A percentile compares a stretch with the other conserved stretches of the same genome.
Conservation (phyloP, 2,113 vertebrate species). For the Romanogobio albipinnatus region DNA sequence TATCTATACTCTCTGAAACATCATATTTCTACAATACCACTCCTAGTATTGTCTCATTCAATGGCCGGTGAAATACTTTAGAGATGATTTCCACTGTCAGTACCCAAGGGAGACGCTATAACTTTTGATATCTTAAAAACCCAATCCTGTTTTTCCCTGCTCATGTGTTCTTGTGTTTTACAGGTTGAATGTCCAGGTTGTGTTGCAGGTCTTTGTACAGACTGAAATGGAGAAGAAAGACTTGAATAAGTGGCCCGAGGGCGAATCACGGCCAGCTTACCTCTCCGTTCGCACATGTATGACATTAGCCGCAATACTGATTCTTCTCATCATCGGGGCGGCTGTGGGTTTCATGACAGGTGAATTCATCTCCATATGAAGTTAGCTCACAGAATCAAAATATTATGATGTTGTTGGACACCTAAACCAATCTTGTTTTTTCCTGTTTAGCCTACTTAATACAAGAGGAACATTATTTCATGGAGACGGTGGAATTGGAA, state of each 20-base stretch:
- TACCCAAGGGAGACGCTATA: background rate
- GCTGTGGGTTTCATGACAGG: slow-evolving; percentile 71
- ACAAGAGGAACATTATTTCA: slow-evolving; percentile 73
- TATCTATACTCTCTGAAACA: background rate
- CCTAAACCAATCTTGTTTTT: background rate
- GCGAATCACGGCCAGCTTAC: slow-evolving; percentile 44
- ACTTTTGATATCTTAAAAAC: background rate
- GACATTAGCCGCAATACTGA: slow-evolving; percentile 60
- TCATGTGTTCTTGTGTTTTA: slow-evolving; percentile 33
- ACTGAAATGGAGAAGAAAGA: slow-evolving; percentile 71
- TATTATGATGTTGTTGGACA: background rate
- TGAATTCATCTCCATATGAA: slow-evolving; percentile 52
- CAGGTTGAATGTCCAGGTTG: slow-evolving; percentile 38
- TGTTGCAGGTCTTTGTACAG: slow-evolving; percentile 46
- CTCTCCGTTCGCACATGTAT: slow-evolving; percentile 55
- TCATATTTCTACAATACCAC: background rate
- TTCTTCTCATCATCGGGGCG: slow-evolving; percentile 70
- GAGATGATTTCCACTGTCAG: slow-evolving; percentile 15
- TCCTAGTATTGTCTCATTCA: slow-evolving; percentile 38
- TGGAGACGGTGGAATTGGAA: slow-evolving; percentile 80
- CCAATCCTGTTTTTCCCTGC: background rate
- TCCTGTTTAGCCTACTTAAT: slow-evolving; percentile 68
- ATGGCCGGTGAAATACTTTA: background rate
- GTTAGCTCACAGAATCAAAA: background rate
- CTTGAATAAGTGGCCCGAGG: slow-evolving; percentile 61